Evolutionary conservation across 37 sponge, comb jelly and placozoan species (phyloP).

Genomic region (Diacarnus erythraeanus): DNA sequence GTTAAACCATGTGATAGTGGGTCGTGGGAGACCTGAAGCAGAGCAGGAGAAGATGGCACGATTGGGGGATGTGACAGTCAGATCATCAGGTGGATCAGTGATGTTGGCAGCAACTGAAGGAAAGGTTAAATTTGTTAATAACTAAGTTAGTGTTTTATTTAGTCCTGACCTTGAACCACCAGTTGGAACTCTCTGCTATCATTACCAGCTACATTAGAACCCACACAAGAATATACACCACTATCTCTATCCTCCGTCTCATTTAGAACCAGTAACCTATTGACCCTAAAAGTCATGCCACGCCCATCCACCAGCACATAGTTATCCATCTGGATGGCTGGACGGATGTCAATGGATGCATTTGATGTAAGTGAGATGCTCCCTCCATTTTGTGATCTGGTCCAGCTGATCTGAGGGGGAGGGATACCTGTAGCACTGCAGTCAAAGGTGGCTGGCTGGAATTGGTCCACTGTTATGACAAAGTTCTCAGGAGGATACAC

Average conservation of each 20-base stretch:
- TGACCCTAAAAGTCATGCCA: background rate
- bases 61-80: background rate
- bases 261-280: background rate
- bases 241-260: background rate
- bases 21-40: constrained; percentile 46
- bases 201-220: background rate
- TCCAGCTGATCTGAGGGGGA: constrained; percentile 38
- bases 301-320: background rate
- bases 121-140: background rate
- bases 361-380: background rate
- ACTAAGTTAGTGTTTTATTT: background rate
- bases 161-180: background rate
- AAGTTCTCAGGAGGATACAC: background rate
- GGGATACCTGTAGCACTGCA: constrained; percentile 51
- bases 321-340: background rate
- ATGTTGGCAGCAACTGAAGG: constrained; percentile 22
- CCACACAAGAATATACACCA: background rate
- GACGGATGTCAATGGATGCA: background rate
- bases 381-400: constrained; percentile 1
- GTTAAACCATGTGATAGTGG: constrained; percentile 49
- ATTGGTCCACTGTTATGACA: background rate
- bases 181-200: background rate
- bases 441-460: background rate
- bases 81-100: background rate
- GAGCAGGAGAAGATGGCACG: constrained; percentile 31